A percentile compares a stretch with the other conserved stretches of the same genome.
phyloP scores from a whole-genome alignment of 2,888 invertebrate genomes.

The Xiphydria camelus region DNA sequence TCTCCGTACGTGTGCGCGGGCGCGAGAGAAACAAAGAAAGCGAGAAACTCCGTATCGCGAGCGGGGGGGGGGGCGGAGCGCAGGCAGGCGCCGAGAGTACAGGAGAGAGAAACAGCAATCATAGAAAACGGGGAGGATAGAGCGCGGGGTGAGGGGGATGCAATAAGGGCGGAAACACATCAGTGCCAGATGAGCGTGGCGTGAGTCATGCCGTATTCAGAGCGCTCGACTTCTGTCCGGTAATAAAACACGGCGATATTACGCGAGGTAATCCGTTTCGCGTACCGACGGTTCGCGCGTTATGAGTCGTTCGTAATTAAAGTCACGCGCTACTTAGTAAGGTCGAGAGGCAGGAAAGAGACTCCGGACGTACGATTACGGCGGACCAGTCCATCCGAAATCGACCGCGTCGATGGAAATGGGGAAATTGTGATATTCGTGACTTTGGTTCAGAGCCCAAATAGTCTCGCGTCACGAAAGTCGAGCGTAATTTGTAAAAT shows the following conservation, averaged over 20 bases:
- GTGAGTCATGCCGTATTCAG: slow-evolving; percentile 35
- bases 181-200: slow-evolving; percentile 32
- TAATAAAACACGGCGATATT: slow-evolving; percentile 40
- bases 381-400: too few species aligned
- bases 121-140: slow-evolving; percentile 5
- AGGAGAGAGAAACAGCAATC: slow-evolving; percentile 15
- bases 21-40: slow-evolving; percentile 7
- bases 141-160: slow-evolving; percentile 15
- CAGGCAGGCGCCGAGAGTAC: slow-evolving; percentile 3
- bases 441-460: too few species aligned
- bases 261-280: slow-evolving; percentile 36
- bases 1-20: too few species aligned
- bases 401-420: too few species aligned
- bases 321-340: slow-evolving; percentile 18
- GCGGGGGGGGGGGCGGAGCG: slow-evolving; percentile 2
- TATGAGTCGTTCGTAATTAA: too few species aligned
- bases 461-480: too few species aligned
- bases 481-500: too few species aligned
- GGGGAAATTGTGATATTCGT: too few species aligned
- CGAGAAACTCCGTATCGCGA: too few species aligned
- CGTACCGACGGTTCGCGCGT: slow-evolving; percentile 10
- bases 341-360: too few species aligned
- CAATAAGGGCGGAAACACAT: slow-evolving; percentile 37
- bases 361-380: too few species aligned
- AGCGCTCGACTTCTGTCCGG: slow-evolving; percentile 17